Percentiles rank a stretch among this genome's conserved stretches.
phyloP scores from a whole-genome alignment of 2,797 vertebrate genomes.

The Chaenodraco wilsoni region DNA sequence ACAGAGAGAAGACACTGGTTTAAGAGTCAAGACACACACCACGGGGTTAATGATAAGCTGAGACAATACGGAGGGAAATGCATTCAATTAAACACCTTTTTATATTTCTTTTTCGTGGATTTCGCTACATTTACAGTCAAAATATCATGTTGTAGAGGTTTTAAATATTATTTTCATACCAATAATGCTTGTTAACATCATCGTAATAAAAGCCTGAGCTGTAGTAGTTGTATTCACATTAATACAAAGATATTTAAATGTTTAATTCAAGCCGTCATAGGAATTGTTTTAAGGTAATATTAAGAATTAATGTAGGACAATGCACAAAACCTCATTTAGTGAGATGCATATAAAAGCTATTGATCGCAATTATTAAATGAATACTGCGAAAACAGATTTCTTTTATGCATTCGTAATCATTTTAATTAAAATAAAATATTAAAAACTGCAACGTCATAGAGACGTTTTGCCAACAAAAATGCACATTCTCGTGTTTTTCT shows the following conservation, averaged over 20 bases:
- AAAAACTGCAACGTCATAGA: background rate
- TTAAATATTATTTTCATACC: conserved; percentile 5
- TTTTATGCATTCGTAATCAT: background rate
- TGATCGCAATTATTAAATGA: background rate
- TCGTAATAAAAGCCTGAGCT: background rate
- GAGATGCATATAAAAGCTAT: background rate
- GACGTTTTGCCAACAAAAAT: conserved; percentile 10
- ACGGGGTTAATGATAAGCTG: background rate
- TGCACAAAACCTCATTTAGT: background rate
- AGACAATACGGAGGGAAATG: background rate
- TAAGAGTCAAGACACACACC: background rate
- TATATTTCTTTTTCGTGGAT: background rate
- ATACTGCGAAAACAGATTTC: background rate
- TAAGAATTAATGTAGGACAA: background rate
- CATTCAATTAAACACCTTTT: background rate
- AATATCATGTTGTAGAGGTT: background rate
- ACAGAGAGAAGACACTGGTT: background rate
- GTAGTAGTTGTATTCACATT: background rate
- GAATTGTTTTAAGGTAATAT: background rate
- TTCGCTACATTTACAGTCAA: background rate
- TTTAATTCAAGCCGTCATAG: background rate
- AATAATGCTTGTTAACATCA: background rate
- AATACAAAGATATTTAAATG: background rate
- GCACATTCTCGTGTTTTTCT: background rate
- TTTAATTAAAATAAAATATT: background rate